These are phyloP conservation scores for Todiramphus saurophagus DNA, from an alignment of 2,113 vertebrate species.

Conservation along the genomic window DNA sequence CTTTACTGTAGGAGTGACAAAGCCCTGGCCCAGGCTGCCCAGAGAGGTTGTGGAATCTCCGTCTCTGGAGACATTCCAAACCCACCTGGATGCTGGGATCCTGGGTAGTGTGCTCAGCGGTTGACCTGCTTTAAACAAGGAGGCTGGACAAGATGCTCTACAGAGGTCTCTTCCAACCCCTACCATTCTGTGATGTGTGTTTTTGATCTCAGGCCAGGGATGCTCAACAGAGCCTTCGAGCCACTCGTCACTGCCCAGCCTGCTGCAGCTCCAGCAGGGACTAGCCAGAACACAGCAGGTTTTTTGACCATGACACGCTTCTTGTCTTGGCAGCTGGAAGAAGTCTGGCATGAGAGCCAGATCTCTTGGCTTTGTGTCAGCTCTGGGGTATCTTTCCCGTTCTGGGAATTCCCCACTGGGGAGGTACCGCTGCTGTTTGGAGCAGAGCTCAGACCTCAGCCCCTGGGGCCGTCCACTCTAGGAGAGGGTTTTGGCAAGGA, in stretches of 20 bases:
- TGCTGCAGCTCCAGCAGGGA: background rate
- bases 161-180: too few species aligned
- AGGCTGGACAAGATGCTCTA: too few species aligned
- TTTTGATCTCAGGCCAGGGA: slow-evolving; percentile 20
- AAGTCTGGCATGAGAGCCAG: slow-evolving; percentile 3
- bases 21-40: too few species aligned
- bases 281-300: slow-evolving; percentile 5
- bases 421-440: slow-evolving; percentile 4
- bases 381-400: background rate
- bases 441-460: background rate
- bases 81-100: too few species aligned
- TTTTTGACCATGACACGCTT: background rate
- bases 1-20: background rate
- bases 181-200: background rate
- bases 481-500: slow-evolving; percentile 54
- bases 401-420: slow-evolving; percentile 8
- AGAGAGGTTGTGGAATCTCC: too few species aligned
- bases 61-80: too few species aligned
- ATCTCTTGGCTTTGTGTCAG: slow-evolving; percentile 27
- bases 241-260: background rate
- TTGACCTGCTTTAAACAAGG: too few species aligned
- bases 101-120: too few species aligned
- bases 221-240: background rate
- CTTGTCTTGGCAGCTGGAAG: slow-evolving; percentile 13
- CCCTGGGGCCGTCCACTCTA: slow-evolving; percentile 27